A percentile compares a stretch with the other conserved stretches of the same genome.
Evolutionary conservation across 2,113 vertebrate species (phyloP).

Genomic region (Cisticola juncidis): DNA sequence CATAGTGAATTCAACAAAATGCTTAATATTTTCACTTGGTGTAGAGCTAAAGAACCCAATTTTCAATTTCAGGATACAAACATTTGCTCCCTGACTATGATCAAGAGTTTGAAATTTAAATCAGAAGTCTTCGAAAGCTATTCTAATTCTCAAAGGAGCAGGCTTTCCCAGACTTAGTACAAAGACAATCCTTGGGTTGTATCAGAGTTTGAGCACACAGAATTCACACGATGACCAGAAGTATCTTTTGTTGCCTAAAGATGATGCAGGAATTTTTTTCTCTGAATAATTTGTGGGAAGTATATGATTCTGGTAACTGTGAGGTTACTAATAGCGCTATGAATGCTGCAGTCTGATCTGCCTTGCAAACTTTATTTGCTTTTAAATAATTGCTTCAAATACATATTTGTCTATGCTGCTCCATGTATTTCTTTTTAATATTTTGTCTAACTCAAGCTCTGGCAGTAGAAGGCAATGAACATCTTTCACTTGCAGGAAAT

Average conservation of each 20-base stretch:
- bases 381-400: slow-evolving; percentile 31
- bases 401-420: slow-evolving; percentile 17
- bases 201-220: slow-evolving; percentile 45
- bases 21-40: slow-evolving; percentile 79
- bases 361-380: slow-evolving; percentile 31
- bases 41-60: slow-evolving; percentile 76
- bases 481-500: neutral
- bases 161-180: slow-evolving; percentile 70
- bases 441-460: slow-evolving; percentile 36
- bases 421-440: slow-evolving; percentile 53
- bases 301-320: slow-evolving; percentile 40
- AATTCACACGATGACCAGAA: slow-evolving; percentile 66
- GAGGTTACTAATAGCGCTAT: slow-evolving; percentile 2
- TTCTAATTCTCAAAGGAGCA: slow-evolving; percentile 75
- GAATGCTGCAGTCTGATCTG: slow-evolving; percentile 52
- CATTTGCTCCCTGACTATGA: slow-evolving; percentile 71
- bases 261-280: neutral
- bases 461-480: slow-evolving; percentile 9
- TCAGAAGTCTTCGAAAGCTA: slow-evolving; percentile 77
- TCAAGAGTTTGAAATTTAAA: slow-evolving; percentile 83
- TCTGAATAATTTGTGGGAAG: slow-evolving; percentile 10
- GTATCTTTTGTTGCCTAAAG: slow-evolving; percentile 55
- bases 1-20: slow-evolving; percentile 78
- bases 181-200: slow-evolving; percentile 74
- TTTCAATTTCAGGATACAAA: slow-evolving; percentile 77